Conservation (phyloP, 2,888 invertebrate genomes). For the Cyrtodaria siliqua region DNA sequence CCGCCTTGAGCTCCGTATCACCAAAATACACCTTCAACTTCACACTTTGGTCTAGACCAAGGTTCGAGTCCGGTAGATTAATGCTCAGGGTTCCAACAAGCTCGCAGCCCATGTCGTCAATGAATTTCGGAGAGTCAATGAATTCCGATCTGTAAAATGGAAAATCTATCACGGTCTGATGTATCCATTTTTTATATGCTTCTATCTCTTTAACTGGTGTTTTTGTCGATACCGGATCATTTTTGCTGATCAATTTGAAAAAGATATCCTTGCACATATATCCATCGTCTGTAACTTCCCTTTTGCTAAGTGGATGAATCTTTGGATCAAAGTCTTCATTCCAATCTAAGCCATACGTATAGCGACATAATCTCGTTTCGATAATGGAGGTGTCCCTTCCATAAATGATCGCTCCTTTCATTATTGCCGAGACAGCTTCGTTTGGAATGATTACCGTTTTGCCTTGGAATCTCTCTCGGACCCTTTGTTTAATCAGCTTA, state of each 20-base stretch:
- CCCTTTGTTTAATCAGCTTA: not conserved
- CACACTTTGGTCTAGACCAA: conserved; percentile 5
- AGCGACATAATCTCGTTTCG: conserved; percentile 22
- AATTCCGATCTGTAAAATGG: conserved; percentile 50
- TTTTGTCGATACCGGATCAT: conserved; percentile 4
- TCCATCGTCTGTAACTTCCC: conserved; percentile 39
- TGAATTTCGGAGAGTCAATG: conserved; percentile 11
- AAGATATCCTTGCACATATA: conserved; percentile 48
- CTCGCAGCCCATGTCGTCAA: conserved; percentile 36
- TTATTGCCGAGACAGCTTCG: conserved; percentile 32
- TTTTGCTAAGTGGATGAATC: conserved; percentile 21
- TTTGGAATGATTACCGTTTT: conserved; percentile 35
- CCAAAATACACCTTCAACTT: not conserved
- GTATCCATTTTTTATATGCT: conserved; percentile 22
- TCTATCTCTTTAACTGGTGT: conserved; percentile 8
- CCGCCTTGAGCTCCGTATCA: conserved; percentile 29
- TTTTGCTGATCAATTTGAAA: conserved; percentile 23
- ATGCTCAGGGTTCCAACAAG: conserved; percentile 32
- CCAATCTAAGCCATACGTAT: conserved; percentile 48
- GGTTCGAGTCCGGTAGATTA: not conserved
- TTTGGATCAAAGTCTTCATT: conserved; percentile 39
- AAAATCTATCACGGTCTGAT: conserved; percentile 33
- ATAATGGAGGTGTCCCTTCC: conserved; percentile 43
- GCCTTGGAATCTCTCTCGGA: conserved; percentile 18
- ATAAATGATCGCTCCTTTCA: conserved; percentile 53